Evolutionary conservation across 2,888 invertebrate species (phyloP).

Genomic region (Caenorhabditis doughertyi): DNA sequence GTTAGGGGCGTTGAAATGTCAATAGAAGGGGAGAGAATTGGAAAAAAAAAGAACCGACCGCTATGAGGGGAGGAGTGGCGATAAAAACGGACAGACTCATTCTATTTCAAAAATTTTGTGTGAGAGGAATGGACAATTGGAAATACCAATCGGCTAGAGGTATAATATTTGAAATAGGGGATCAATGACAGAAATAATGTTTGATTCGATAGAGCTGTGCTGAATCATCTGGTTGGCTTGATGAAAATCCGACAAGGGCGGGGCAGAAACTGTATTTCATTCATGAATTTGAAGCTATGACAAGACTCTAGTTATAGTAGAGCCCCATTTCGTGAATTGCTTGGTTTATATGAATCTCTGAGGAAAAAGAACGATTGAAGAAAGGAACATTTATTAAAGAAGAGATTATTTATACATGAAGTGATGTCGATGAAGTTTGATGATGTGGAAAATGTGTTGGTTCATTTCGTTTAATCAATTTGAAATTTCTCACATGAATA

Average conservation of each 20-base stretch:
- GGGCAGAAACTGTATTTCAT: too few relatives aligned
- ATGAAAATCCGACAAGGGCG: too few relatives aligned
- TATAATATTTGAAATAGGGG: neutral
- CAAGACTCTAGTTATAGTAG: too few relatives aligned
- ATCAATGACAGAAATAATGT: neutral
- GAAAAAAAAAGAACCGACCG: conserved; percentile 24
- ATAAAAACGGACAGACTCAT: conserved; percentile 19
- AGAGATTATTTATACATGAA: conserved; percentile 17
- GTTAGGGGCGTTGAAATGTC: conserved; percentile 33
- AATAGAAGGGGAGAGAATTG: conserved; percentile 9
- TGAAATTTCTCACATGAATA: conserved; percentile 23
- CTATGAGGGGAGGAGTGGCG: conserved; percentile 9
- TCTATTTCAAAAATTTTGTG: neutral
- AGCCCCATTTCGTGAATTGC: too few relatives aligned
- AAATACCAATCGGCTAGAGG: neutral
- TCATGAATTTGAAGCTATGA: too few relatives aligned
- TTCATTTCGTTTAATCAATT: neutral
- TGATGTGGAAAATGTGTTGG: conserved; percentile 25
- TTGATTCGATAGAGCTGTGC: too few relatives aligned
- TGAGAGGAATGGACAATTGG: neutral
- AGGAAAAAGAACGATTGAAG: neutral
- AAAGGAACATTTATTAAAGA: neutral
- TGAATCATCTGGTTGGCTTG: too few relatives aligned
- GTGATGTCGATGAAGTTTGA: conserved; percentile 22
- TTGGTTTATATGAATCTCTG: too few relatives aligned